Evolutionary conservation across 2,888 invertebrate species (phyloP).

Genomic region (Caenorhabditis afra): DNA sequence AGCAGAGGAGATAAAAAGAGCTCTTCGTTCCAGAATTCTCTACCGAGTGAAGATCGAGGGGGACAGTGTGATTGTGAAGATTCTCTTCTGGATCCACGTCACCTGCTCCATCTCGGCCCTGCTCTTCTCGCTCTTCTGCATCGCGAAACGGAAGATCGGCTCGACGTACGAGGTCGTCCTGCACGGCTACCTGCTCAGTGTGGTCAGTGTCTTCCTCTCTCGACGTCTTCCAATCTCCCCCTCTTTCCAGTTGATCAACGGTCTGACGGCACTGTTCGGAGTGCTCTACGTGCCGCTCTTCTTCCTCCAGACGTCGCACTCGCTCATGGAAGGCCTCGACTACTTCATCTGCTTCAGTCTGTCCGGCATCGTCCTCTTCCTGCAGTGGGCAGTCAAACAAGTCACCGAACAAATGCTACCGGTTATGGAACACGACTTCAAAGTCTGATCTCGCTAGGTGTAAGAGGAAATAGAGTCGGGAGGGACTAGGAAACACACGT

Average conservation of each 20-base stretch:
- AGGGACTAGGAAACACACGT: too few species aligned
- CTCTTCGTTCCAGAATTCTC: constrained; percentile 59
- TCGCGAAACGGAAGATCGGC: constrained; percentile 67
- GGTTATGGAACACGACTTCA: constrained; percentile 66
- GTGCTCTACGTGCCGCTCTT: constrained; percentile 68
- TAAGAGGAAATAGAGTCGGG: too few species aligned
- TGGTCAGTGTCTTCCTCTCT: constrained; percentile 57
- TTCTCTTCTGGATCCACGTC: constrained; percentile 70
- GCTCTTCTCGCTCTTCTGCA: constrained; percentile 62
- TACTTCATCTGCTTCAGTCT: constrained; percentile 53
- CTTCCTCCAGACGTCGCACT: constrained; percentile 68
- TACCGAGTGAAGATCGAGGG: constrained; percentile 61
- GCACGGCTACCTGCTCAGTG: constrained; percentile 68
- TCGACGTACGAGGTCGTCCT: constrained; percentile 68
- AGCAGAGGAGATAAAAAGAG: too few species aligned
- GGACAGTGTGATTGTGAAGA: constrained; percentile 60
- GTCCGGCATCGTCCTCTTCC: constrained; percentile 34
- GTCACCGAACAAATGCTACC: constrained; percentile 70
- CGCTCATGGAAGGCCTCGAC: constrained; percentile 65
- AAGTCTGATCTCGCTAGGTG: constrained; percentile 42
- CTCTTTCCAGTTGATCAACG: constrained; percentile 66
- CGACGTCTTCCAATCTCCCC: too few species aligned
- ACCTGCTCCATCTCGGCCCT: constrained; percentile 59
- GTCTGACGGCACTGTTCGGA: constrained; percentile 68
- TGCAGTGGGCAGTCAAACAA: constrained; percentile 50